These are phyloP conservation scores for Xylota segnis DNA, from an alignment of 2,888 invertebrate species.

Conservation along the genomic window DNA sequence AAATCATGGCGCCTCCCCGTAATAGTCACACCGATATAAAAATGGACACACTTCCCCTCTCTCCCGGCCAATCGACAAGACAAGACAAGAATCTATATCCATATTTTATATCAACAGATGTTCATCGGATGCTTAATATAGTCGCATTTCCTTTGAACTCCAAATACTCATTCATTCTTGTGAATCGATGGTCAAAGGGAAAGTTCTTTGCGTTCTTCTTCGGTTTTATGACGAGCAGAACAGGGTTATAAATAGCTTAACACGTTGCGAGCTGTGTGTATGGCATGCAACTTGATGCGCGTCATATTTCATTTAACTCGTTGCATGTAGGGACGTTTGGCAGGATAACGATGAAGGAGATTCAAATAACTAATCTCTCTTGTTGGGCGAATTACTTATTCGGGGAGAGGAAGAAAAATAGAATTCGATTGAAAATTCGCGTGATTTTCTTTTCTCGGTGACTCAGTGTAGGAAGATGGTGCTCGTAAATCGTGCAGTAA, in stretches of 20 bases:
- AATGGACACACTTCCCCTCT: not conserved
- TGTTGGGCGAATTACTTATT: constrained; percentile 8
- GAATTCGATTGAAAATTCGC: constrained; percentile 31
- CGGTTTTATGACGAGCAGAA: constrained; percentile 9
- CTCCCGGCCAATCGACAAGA: not conserved
- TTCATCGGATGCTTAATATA: not conserved
- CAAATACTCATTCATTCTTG: constrained; percentile 2
- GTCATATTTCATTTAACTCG: constrained; percentile 43
- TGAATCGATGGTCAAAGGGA: constrained; percentile 17
- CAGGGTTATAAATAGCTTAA: constrained; percentile 44
- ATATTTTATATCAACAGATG: constrained; percentile 41
- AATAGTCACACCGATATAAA: not conserved
- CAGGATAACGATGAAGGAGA: not conserved
- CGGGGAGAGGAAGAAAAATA: not conserved
- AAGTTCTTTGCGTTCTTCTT: constrained; percentile 9
- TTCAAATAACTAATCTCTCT: not conserved
- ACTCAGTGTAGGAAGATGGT: constrained; percentile 6
- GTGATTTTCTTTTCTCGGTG: constrained; percentile 22
- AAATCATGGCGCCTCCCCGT: not conserved
- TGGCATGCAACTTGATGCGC: constrained; percentile 26
- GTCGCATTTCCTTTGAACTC: constrained; percentile 24
- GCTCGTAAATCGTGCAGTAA: constrained; percentile 39
- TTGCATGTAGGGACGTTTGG: constrained; percentile 29
- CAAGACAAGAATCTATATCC: not conserved
- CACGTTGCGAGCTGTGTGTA: constrained; percentile 3